Conservation (phyloP, 2,113 vertebrate genomes). For the Corynorhinus townsendii region DNA sequence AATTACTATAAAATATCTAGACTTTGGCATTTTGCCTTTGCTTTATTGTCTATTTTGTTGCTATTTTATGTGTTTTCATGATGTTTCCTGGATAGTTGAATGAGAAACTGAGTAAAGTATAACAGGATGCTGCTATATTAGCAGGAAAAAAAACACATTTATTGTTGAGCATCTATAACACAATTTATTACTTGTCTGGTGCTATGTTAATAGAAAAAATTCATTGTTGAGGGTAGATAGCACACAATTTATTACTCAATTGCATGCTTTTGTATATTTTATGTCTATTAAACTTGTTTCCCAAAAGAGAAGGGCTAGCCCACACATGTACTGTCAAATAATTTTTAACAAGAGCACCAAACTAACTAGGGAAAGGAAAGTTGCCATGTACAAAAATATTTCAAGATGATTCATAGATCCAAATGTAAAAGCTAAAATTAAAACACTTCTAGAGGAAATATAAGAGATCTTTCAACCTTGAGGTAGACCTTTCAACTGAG, state of each 20-base stretch:
- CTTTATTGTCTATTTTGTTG: neutral
- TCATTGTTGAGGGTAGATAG: neutral
- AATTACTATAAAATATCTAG: neutral
- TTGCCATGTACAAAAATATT: neutral
- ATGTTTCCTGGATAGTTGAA: neutral
- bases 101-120: neutral
- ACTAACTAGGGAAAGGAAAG: neutral
- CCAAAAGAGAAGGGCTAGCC: neutral
- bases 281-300: neutral
- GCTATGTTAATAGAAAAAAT: neutral
- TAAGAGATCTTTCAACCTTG: neutral
- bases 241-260: neutral
- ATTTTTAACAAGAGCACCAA: neutral
- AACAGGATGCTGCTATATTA: neutral
- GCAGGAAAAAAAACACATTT: neutral
- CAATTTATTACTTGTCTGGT: neutral
- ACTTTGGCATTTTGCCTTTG: neutral
- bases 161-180: neutral
- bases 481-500: neutral
- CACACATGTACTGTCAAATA: neutral
- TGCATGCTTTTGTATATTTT: neutral
- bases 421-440: neutral
- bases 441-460: constrained; percentile 3
- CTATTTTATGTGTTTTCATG: neutral
- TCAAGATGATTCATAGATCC: neutral